phyloP scores from a whole-genome alignment of 2,113 vertebrate genomes.

The Okapia johnstoni region DNA sequence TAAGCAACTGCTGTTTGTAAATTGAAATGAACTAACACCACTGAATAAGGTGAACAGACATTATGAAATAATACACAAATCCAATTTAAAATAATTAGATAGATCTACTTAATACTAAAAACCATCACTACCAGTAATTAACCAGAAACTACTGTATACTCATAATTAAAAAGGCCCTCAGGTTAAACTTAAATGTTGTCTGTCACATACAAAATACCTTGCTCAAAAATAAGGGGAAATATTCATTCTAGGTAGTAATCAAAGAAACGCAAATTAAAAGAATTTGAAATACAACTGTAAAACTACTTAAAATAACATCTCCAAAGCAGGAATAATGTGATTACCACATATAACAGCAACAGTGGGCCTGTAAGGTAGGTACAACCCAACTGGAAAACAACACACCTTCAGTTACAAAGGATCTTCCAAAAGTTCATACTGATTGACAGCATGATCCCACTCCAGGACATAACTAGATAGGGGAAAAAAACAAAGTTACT shows the following conservation, averaged over 20 bases:
- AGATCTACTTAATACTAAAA: constrained; percentile 40
- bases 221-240: constrained; percentile 22
- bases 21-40: constrained; percentile 12
- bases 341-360: background rate
- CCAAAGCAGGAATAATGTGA: constrained; percentile 4
- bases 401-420: background rate
- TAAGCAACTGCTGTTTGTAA: constrained; percentile 24
- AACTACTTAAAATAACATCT: constrained; percentile 39
- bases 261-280: constrained; percentile 43
- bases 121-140: constrained; percentile 33
- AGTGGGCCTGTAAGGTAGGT: background rate
- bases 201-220: constrained; percentile 39
- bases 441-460: background rate
- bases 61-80: constrained; percentile 11
- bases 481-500: background rate
- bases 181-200: constrained; percentile 9
- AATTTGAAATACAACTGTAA: background rate
- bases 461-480: background rate
- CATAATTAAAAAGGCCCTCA: constrained; percentile 38
- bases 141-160: constrained; percentile 33
- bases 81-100: constrained; percentile 38
- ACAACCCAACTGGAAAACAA: constrained; percentile 15
- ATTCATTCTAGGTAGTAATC: constrained; percentile 12
- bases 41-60: constrained; percentile 37
- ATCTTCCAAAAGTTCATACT: constrained; percentile 25